phyloP scores from a whole-genome alignment of 2,797 vertebrate species.

The Agapornis canus region DNA sequence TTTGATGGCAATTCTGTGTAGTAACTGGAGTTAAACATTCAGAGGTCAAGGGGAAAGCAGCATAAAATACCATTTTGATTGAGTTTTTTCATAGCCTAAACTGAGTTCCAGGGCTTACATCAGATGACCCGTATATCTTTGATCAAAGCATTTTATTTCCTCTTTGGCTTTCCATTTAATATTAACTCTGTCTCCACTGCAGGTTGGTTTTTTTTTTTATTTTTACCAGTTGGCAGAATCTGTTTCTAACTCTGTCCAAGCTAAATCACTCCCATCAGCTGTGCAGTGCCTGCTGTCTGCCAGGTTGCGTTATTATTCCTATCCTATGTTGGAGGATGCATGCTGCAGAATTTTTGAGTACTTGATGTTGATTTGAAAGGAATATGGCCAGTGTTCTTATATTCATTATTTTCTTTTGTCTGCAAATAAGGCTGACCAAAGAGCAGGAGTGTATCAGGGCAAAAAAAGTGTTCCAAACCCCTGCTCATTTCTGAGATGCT shows the following conservation, averaged over 20 bases:
- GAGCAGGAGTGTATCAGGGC: not conserved
- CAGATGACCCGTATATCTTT: conserved; percentile 55
- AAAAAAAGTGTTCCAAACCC: not conserved
- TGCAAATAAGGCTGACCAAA: not conserved
- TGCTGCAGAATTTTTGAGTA: not conserved
- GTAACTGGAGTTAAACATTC: conserved; percentile 11
- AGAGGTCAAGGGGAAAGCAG: conserved; percentile 33
- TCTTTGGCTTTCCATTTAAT: conserved; percentile 38
- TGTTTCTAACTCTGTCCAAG: not conserved
- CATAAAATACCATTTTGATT: not conserved
- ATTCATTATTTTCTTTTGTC: not conserved
- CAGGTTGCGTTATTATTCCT: not conserved
- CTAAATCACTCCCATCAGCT: not conserved
- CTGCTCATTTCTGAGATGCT: not conserved
- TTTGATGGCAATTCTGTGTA: not conserved
- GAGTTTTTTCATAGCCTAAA: not conserved
- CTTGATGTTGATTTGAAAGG: not conserved
- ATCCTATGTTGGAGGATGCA: accelerated
- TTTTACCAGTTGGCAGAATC: not conserved
- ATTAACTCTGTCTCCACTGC: conserved; percentile 13
- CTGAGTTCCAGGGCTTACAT: conserved; percentile 11
- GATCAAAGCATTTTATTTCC: conserved; percentile 42
- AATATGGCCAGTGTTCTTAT: not conserved
- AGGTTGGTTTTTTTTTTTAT: not conserved
- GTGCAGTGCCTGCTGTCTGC: not conserved